Evolutionary conservation across 2,113 vertebrate genomes (phyloP), one percentile per base, ranked within the genome.

Genomic region (Cyanoramphus novaezelandiae): DNA sequence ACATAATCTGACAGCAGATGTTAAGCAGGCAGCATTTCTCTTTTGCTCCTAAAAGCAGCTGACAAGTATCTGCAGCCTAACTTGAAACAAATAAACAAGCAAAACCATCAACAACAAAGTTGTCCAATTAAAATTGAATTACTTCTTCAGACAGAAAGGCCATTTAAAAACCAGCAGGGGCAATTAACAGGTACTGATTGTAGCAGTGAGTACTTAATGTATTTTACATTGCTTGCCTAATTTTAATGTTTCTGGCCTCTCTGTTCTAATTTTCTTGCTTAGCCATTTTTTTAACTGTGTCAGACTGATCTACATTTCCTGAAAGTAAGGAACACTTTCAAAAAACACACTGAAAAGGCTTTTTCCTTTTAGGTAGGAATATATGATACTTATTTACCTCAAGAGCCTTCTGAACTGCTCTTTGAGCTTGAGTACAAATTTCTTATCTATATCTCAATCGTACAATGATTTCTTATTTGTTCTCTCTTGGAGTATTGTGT

Each of bases 1-100:
- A 96, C 89, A 90, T 68, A 96, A 95, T 97, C 81, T 96, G 95
- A 96, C 94, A 96, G 94, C 95, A 97, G 93, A 97, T 93, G 93
- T 97, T 97, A 96, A 83, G 77, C 96, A 97, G 86, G 85, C 89
- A 94, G 74, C 89, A 27, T 94, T 94, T 95, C 78, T 93, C 83
- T 96, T 93, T 81, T 94, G 80, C 92, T 93, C 39, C 89, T 93
- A 93, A 87, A 14, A 97, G 68, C 92, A 95, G 88, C 85, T 96
- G 96, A 95, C 91, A 93, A 89, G 86, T 72, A 93, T 92, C 67
- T 82, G 93, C 81, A 93, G 84, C 70, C 37, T 90, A 86, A 83
- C 75, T 91, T 93, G 21, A 91, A 92, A 91, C 46, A 96, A 96
- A 84, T n/a, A 96, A 96, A 91, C 65, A 96, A 90, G 83, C 18